phyloP scores from a whole-genome alignment of 2,888 invertebrate genomes.

The Merodon equestris region DNA sequence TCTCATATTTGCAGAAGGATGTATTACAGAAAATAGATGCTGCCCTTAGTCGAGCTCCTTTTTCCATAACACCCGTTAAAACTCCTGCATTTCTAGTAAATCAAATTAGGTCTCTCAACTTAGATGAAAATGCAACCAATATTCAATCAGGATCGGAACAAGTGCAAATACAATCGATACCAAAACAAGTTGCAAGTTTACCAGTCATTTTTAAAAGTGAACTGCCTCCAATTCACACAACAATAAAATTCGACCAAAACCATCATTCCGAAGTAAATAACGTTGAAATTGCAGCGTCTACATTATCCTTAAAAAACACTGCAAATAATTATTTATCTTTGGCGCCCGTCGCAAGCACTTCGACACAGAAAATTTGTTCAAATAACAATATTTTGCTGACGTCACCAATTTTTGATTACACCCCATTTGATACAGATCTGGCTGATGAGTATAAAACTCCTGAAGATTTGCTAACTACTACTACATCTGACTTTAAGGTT shows the following conservation, averaged over 20 bases:
- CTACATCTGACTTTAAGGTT: constrained; percentile 80
- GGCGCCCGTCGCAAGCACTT: constrained; percentile 71
- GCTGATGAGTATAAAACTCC: constrained; percentile 81
- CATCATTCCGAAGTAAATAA: constrained; percentile 1
- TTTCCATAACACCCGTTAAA: constrained; percentile 84
- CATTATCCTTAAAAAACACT: constrained; percentile 72
- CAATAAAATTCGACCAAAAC: too few species aligned
- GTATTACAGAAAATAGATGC: constrained; percentile 86
- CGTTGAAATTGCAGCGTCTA: constrained; percentile 57
- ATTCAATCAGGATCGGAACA: constrained; percentile 74
- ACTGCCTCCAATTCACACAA: constrained; percentile 24
- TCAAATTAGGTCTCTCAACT: constrained; percentile 72
- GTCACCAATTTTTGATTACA: constrained; percentile 80
- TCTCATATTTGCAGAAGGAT: constrained; percentile 81
- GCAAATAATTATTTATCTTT: constrained; percentile 70
- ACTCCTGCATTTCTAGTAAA: constrained; percentile 81
- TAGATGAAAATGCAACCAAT: constrained; percentile 30
- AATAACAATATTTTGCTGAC: constrained; percentile 81
- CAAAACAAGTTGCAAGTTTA: constrained; percentile 32
- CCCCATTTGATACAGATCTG: constrained; percentile 82
- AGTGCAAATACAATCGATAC: constrained; percentile 52
- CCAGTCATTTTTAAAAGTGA: constrained; percentile 25
- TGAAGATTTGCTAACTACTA: constrained; percentile 79
- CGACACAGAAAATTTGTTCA: constrained; percentile 67
- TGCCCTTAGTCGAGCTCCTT: constrained; percentile 87